Base-by-base conservation (phyloP, 1,140 invertebrate genomes). In the Chymomyza costata region DNA sequence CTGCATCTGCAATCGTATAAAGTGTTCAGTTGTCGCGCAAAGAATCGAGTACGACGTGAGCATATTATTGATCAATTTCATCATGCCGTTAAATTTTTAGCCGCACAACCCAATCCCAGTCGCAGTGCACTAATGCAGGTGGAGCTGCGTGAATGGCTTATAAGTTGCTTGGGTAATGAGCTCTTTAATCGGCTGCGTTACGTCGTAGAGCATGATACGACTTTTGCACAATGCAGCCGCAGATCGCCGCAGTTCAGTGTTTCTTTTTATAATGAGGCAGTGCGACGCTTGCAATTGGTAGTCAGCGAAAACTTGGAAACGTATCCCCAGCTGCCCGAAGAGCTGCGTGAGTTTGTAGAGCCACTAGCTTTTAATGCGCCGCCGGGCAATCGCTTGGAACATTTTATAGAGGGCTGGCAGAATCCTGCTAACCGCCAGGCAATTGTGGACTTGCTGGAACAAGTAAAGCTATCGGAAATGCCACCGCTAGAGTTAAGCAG, bases 191-290 rank as follows among this genome's bases (percentile, higher is more conserved):
- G 88, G 57, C 86, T 92, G 35, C 87, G 88, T 51, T 86, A 86
- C 21, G 87, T 87, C 49, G 73, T 84, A 8, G 86, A 70, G 58
- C 86, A 65, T 70, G 91, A 88, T 83, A 67, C 49, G 7, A 82
- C 73, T 41, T 86, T 91, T 13, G 65, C 73, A 15, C 56, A 62
- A 25, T 84, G 13, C 1, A 38, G 34, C 14, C 83, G 90, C 16
- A 86, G 86, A 16, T 86, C 89, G 57, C 88, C 91, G 0, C 86
- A 89, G 51, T 89, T 88, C 56, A 86, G 92, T 2, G 88, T 90
- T 13, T 78, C 87, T 19, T 81, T 91, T 21, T 92, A 92, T 57
- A 93, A 93, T 69, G 87, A 89, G 61, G 90, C 89, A 25, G 87
- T 93, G 2, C 84, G 86, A 39, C 89, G 89, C 58, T 67, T 93